Evolutionary conservation across 2,113 vertebrate species (phyloP).

Genomic region (Porphyrio hochstetteri): DNA sequence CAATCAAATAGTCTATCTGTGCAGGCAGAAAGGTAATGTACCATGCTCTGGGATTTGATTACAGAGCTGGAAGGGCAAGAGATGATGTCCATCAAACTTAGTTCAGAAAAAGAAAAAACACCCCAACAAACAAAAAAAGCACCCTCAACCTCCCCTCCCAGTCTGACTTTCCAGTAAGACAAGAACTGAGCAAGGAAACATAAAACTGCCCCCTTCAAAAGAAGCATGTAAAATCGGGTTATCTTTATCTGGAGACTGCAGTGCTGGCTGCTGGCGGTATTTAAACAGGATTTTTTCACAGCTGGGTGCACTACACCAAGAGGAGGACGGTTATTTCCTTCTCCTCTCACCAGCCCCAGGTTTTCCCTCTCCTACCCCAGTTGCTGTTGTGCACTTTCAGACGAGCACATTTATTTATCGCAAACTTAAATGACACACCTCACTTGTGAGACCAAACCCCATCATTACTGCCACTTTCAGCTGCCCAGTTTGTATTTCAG

Average conservation of each 20-base stretch:
- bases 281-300: neutral
- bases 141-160: neutral
- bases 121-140: neutral
- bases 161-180: neutral
- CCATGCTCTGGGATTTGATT: neutral
- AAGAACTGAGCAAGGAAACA: neutral
- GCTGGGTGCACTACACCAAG: neutral
- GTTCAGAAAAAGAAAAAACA: neutral
- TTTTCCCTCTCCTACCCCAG: neutral
- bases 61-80: neutral
- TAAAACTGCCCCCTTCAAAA: neutral
- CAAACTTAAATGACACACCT: neutral
- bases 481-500: constrained; percentile 4
- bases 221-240: neutral
- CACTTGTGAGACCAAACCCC: neutral
- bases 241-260: neutral
- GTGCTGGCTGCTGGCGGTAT: neutral
- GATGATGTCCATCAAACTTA: neutral
- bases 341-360: neutral
- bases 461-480: neutral
- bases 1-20: neutral
- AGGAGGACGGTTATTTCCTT: neutral
- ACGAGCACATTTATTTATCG: neutral
- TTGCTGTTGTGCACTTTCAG: neutral
- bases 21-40: neutral